Percentiles rank a stretch among this genome's conserved stretches.
Conservation (phyloP, 2,113 vertebrate genomes). For the Tenebrosternarchus preto region DNA sequence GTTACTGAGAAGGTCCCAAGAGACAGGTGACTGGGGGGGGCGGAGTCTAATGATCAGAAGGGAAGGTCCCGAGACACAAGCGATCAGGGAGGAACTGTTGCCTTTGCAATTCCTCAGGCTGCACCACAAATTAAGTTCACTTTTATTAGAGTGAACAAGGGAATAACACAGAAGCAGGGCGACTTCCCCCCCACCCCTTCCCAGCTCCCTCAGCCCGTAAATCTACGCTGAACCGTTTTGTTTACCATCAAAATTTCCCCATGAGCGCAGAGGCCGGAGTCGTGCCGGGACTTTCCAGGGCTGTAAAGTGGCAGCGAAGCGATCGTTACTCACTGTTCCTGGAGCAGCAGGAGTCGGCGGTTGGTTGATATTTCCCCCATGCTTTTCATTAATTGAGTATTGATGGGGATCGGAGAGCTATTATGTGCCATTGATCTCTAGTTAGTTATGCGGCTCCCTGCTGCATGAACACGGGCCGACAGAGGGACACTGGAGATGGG, state of each 20-base stretch:
- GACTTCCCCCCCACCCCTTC: constrained; percentile 66
- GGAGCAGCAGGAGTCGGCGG: constrained; percentile 20
- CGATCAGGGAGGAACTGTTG: constrained; percentile 60
- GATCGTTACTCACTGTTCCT: constrained; percentile 53
- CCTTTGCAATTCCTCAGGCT: constrained; percentile 73
- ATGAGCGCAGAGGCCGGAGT: constrained; percentile 35
- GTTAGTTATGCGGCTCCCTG: constrained; percentile 46
- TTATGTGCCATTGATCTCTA: constrained; percentile 55
- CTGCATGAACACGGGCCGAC: constrained; percentile 45
- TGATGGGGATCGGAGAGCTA: constrained; percentile 56
- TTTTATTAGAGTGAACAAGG: constrained; percentile 76
- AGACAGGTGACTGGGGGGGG: too few relatives aligned
- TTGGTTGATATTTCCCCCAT: constrained; percentile 51
- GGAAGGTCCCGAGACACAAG: constrained; percentile 56
- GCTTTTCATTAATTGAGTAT: constrained; percentile 57
- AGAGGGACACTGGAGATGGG: constrained; percentile 36
- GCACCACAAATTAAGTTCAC: constrained; percentile 75
- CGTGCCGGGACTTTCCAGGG: constrained; percentile 28
- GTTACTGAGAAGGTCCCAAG: too few relatives aligned
- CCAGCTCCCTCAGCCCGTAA: constrained; percentile 69
- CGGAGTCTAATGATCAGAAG: neutral
- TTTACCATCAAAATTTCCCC: constrained; percentile 65
- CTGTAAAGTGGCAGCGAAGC: constrained; percentile 49
- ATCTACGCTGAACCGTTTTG: constrained; percentile 70
- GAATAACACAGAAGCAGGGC: constrained; percentile 63